phyloP scores from a whole-genome alignment of 2,888 invertebrate genomes.

The Apamea anceps region DNA sequence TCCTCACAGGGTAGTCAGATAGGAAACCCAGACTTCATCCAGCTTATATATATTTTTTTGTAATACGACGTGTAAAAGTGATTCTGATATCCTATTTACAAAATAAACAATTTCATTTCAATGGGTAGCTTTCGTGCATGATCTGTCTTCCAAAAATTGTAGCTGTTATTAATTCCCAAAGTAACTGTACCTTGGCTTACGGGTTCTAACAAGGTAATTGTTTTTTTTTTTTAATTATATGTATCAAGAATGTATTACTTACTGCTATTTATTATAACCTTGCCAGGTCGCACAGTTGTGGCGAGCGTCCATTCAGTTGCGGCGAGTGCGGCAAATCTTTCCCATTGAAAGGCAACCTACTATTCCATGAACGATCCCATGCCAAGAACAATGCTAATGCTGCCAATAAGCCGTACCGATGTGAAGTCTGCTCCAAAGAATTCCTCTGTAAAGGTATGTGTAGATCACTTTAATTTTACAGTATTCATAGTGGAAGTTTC shows the following conservation, averaged over 20 bases:
- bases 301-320: slow-evolving; percentile 95
- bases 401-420: slow-evolving; percentile 93
- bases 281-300: slow-evolving; percentile 91
- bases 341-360: slow-evolving; percentile 95
- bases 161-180: background rate
- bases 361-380: slow-evolving; percentile 96
- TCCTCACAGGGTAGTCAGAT: no score
- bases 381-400: slow-evolving; percentile 91
- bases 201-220: background rate
- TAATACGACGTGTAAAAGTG: no score
- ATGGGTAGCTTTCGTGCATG: background rate
- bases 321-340: slow-evolving; percentile 96
- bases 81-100: no score
- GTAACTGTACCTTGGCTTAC: background rate
- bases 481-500: background rate
- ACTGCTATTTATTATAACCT: slow-evolving; percentile 1
- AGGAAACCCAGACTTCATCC: no score
- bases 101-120: background rate
- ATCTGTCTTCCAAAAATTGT: background rate
- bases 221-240: background rate
- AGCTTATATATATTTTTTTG: no score
- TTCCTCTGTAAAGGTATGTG: slow-evolving; percentile 96
- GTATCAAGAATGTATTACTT: background rate
- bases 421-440: slow-evolving; percentile 96
- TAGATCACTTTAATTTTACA: background rate